Percentiles rank a stretch among this genome's conserved stretches.
phyloP scores from a whole-genome alignment of 2,888 invertebrate species.

The Spodoptera exigua region DNA sequence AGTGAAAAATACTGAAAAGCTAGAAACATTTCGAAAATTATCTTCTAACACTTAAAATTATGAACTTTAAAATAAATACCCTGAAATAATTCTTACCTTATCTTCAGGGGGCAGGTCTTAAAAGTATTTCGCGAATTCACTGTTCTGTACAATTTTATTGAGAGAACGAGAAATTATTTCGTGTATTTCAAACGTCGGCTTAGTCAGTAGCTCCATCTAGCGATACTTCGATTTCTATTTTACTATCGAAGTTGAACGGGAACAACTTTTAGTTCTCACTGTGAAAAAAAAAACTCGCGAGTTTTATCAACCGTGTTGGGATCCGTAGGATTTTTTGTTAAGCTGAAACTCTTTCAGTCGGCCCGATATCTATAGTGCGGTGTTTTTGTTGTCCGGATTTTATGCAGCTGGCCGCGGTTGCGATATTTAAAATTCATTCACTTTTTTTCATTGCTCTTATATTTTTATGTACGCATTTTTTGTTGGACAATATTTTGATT shows the following conservation, averaged over 20 bases:
- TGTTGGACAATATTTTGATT: too few species aligned
- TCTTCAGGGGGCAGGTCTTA: conserved; percentile 10
- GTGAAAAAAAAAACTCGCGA: conserved; percentile 39
- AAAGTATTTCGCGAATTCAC: conserved; percentile 20
- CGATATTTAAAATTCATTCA: background rate
- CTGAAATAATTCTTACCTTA: conserved; percentile 24
- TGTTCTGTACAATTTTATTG: conserved; percentile 14
- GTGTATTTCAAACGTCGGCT: conserved; percentile 50
- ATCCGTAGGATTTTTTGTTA: conserved; percentile 26
- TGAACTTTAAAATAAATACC: conserved; percentile 5
- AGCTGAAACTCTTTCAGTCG: conserved; percentile 13
- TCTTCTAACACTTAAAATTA: background rate
- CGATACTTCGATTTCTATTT: conserved; percentile 43
- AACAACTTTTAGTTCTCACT: conserved; percentile 55
- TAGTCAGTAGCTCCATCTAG: conserved; percentile 30
- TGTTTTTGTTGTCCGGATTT: conserved; percentile 13
- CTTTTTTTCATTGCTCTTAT: background rate
- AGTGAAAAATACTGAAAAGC: too few species aligned
- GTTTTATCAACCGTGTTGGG: conserved; percentile 39
- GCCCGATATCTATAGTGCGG: background rate
- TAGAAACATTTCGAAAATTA: background rate
- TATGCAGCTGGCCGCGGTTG: background rate
- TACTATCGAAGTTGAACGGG: conserved; percentile 42
- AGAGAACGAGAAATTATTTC: conserved; percentile 35
- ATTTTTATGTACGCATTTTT: too few species aligned